Evolutionary conservation across 2,888 invertebrate species (phyloP).

Genomic region (Microctonus brassicae): DNA sequence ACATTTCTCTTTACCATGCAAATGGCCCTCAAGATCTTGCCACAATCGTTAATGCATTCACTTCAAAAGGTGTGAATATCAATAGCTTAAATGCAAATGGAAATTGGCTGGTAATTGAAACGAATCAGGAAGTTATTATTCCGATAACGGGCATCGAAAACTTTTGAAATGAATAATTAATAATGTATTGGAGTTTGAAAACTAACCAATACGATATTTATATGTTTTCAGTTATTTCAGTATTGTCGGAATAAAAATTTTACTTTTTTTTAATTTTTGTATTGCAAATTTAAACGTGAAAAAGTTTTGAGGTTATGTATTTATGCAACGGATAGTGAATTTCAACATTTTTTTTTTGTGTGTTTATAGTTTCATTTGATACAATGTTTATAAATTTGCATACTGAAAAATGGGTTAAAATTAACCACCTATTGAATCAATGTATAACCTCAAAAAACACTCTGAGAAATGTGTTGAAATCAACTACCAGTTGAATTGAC

Average conservation of each 20-base stretch:
- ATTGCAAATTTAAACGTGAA: too few relatives aligned
- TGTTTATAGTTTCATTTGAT: too few relatives aligned
- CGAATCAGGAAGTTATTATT: constrained; percentile 52
- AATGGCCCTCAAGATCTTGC: constrained; percentile 56
- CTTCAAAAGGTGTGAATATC: constrained; percentile 56
- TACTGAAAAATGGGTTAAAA: too few relatives aligned
- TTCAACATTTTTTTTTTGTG: too few relatives aligned
- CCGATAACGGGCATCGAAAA: constrained; percentile 53
- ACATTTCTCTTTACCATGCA: constrained; percentile 56
- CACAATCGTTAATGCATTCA: constrained; percentile 59
- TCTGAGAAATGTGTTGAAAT: too few relatives aligned
- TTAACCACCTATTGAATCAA: too few relatives aligned
- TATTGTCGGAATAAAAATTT: not conserved
- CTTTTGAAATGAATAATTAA: constrained; percentile 43
- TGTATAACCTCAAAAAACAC: too few relatives aligned
- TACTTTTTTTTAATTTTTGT: not conserved
- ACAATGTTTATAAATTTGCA: too few relatives aligned
- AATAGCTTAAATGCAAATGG: constrained; percentile 61
- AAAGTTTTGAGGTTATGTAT: not conserved
- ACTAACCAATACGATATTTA: too few relatives aligned
- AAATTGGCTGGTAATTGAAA: constrained; percentile 65
- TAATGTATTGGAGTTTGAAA: not conserved
- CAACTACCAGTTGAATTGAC: too few relatives aligned
- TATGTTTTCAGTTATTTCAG: not conserved
- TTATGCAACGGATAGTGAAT: not conserved